Base-by-base conservation (phyloP, 2,888 invertebrate genomes). In the Lasioglossum zephyrum region DNA sequence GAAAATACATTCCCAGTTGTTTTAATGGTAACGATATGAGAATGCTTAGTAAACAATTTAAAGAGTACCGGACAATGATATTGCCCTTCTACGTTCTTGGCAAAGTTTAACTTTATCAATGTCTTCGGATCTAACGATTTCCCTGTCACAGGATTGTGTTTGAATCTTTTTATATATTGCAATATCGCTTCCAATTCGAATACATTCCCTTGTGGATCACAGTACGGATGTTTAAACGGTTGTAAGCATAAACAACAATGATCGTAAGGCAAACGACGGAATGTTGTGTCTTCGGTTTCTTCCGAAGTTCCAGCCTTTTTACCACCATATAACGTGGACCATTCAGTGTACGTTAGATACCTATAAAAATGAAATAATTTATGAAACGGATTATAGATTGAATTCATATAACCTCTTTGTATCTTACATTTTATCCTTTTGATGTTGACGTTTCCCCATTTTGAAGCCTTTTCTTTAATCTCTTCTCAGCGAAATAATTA, bases 1-100 rank as follows among this genome's bases (percentile, higher is more conserved):
- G 98, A 98, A 95, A 97, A 99, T 0, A 99, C 99, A 96, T 99
- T 99, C 44, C 99, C 99, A 13, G 98, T 99, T 0, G 97, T 97
- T 79, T 96, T 97, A 85, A 99, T 97, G 0, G 98, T 98, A 39
- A 98, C 98, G 94, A 99, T 98, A 93, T 99, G 98, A 0, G 99
- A 98, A 95, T 98, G 98, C 93, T 98, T 98, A 0, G 98, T 98
- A 93, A 99, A 99, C 0, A 97, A 96, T 95, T 99, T 99, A 94
- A 98, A 99, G 41, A 99, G 95, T 6, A 99, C 99, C 0, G 99
- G 99, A 92, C 99, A 99, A 93, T 99, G 99, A 93, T 97, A 98
- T 91, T 98, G 96, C 4, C 96, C 97, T 89, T 98, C 97, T 73
- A 96, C 95, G 96, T 99, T 99, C 95, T 98, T 98, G 93, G 97